Evolutionary conservation across 2,113 vertebrate species (phyloP).

Genomic region (Malurus melanocephalus): DNA sequence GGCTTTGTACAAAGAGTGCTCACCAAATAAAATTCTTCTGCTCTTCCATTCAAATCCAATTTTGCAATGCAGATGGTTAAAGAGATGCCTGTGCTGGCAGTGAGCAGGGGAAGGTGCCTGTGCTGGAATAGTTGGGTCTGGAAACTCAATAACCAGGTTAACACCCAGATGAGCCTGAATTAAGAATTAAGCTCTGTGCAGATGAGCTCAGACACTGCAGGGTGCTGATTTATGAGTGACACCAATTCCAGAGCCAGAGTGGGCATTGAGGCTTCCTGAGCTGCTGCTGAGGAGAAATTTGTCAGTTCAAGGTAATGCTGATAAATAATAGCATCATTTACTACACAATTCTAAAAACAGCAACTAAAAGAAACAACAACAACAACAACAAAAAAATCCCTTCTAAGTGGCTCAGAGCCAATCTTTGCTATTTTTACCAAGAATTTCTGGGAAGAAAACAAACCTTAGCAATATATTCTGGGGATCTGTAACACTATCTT

Average conservation of each 20-base stretch:
- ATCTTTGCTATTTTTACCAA: slow-evolving; percentile 11
- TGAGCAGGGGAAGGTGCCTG: neutral
- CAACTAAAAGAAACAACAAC: neutral
- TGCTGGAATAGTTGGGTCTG: neutral
- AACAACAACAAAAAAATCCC: neutral
- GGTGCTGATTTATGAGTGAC: neutral
- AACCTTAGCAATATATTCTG: neutral
- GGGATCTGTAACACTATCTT: neutral
- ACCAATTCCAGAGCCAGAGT: neutral
- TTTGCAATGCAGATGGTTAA: neutral
- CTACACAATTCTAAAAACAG: neutral
- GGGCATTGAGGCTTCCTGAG: neutral
- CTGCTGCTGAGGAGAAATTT: neutral
- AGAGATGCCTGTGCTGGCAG: neutral
- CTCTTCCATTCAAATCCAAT: neutral
- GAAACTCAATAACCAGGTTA: neutral
- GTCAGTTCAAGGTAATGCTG: neutral
- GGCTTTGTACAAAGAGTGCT: neutral
- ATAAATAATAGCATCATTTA: slow-evolving; percentile 1
- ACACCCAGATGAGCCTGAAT: neutral
- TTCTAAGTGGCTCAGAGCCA: neutral
- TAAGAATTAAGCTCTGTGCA: neutral
- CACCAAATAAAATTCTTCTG: neutral
- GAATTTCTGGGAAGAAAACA: slow-evolving; percentile 15
- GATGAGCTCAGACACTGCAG: neutral